phyloP scores from a whole-genome alignment of 2,888 invertebrate genomes.

The Hetaerina titia region DNA sequence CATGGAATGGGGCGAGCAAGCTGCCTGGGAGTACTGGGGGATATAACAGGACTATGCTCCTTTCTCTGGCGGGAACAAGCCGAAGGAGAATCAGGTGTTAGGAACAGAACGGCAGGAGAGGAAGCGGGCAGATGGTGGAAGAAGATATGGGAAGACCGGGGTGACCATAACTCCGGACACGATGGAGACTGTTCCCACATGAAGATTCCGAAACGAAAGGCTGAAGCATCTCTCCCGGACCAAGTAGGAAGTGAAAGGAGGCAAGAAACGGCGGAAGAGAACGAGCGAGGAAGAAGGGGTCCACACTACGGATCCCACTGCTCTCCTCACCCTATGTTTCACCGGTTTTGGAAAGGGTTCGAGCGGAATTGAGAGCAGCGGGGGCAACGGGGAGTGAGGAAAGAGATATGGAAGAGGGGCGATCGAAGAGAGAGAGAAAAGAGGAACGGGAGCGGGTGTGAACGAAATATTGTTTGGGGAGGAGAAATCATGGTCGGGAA shows the following conservation, averaged over 20 bases:
- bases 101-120: neutral
- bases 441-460: neutral
- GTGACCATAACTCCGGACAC: constrained; percentile 22
- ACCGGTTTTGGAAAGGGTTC: neutral
- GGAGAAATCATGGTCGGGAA: neutral
- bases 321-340: neutral
- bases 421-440: neutral
- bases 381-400: neutral
- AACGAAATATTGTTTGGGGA: constrained; percentile 37
- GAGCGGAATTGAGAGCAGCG: neutral
- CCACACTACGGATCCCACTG: neutral
- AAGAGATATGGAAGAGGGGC: neutral
- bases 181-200: neutral
- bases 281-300: neutral
- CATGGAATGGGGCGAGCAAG: neutral
- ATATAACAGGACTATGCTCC: neutral
- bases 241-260: neutral
- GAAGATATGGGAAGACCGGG: neutral
- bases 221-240: neutral
- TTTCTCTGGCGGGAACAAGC: neutral
- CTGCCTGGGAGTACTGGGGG: neutral
- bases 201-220: neutral
- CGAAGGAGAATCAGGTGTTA: constrained; percentile 47
- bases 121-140: neutral
- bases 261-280: neutral